These are phyloP conservation scores for Prostheceraeus crozeri DNA, from an alignment of 2,888 invertebrate species.

Conservation along the genomic window DNA sequence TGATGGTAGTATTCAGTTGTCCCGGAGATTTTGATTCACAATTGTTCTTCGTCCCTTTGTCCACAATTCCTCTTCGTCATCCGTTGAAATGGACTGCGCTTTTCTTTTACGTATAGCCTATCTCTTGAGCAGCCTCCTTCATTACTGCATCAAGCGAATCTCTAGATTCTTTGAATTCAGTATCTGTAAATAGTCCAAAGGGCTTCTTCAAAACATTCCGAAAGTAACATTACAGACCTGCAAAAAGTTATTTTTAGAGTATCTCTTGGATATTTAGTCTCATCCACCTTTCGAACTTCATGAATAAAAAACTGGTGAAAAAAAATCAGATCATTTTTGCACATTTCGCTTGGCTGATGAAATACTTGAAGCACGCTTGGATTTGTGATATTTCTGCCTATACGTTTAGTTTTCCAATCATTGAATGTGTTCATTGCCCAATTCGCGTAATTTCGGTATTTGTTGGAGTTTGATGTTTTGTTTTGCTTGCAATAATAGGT, in stretches of 20 bases:
- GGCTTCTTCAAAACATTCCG: not conserved
- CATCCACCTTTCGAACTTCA: constrained; percentile 20
- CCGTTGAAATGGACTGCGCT: constrained; percentile 6
- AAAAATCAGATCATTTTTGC: not conserved
- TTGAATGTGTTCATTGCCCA: constrained; percentile 11
- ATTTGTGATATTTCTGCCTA: constrained; percentile 22
- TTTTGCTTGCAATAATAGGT: no score
- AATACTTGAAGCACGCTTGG: not conserved
- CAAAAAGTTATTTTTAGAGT: constrained; percentile 1
- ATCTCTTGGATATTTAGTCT: constrained; percentile 14
- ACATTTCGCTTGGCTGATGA: constrained; percentile 5
- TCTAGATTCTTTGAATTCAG: constrained; percentile 9
- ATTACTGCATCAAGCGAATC: constrained; percentile 1
- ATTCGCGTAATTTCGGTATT: constrained; percentile 16
- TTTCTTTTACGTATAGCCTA: constrained; percentile 10
- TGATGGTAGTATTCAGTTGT: constrained; percentile 21
- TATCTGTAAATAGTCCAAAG: not conserved
- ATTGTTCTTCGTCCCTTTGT: no score
- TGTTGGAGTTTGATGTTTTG: no score
- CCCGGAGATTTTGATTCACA: constrained; percentile 12
- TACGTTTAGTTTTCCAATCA: not conserved
- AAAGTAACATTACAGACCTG: constrained; percentile 5
- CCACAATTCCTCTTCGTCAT: no score
- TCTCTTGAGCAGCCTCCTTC: not conserved
- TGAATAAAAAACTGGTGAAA: not conserved